These are phyloP conservation scores for Gopherus evgoodei DNA, from an alignment of 2,113 vertebrate genomes.

Conservation along the genomic window DNA sequence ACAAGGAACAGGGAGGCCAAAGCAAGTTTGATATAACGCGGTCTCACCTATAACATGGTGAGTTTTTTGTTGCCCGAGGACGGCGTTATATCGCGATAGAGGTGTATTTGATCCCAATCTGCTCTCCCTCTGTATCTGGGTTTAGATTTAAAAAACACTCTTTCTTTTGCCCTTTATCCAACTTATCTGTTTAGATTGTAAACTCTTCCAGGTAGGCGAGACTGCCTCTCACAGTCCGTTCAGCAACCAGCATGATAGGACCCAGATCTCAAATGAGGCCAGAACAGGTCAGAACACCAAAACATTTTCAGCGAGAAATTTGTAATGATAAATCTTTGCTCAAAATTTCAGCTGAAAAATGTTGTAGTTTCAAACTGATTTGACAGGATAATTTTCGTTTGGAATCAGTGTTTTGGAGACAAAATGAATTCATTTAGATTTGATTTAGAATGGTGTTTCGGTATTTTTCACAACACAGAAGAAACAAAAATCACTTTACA, in stretches of 20 bases:
- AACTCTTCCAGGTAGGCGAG: background rate
- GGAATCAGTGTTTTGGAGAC: background rate
- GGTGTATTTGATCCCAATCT: background rate
- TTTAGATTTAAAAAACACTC: background rate
- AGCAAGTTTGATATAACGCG: too few species aligned
- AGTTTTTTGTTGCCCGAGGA: too few species aligned
- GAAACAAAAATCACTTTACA: background rate
- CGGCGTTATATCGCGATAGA: too few species aligned
- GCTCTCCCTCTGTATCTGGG: background rate
- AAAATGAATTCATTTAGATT: background rate
- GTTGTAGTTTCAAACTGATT: background rate
- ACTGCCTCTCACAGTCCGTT: background rate
- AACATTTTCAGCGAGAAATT: background rate
- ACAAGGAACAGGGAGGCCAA: too few species aligned
- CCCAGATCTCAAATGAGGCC: background rate
- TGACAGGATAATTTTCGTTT: background rate
- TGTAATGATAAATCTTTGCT: background rate
- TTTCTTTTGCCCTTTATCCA: background rate
- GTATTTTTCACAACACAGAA: background rate
- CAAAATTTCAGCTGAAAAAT: background rate
- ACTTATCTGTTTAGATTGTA: background rate
- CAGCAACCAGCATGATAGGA: background rate
- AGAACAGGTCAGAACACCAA: background rate
- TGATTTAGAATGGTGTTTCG: background rate
- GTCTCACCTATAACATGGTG: too few species aligned